These are phyloP conservation scores for Ypsolopha scabrella DNA, from an alignment of 2,888 invertebrate genomes.

Conservation along the genomic window DNA sequence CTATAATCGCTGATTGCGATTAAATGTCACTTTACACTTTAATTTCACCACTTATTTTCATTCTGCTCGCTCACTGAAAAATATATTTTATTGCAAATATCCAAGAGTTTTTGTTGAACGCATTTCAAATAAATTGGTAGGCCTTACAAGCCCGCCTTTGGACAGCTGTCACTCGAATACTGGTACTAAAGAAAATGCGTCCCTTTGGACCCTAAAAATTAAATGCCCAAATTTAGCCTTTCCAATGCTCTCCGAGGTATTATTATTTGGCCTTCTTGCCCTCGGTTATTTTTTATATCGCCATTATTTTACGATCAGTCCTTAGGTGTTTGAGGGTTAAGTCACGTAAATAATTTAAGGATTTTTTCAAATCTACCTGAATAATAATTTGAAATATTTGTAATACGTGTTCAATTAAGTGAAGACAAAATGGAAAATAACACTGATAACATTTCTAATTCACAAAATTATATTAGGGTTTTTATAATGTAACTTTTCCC, in stretches of 20 bases:
- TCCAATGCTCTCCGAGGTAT: neutral
- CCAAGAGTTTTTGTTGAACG: no score
- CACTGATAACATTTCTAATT: no score
- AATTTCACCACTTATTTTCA: neutral
- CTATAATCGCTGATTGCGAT: conserved; percentile 7
- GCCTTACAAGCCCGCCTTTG: neutral
- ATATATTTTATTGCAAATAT: neutral
- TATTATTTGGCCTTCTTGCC: neutral
- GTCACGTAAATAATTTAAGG: neutral
- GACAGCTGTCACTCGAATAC: conserved; percentile 6
- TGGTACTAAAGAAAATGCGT: conserved; percentile 4
- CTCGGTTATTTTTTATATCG: neutral
- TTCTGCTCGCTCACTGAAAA: neutral
- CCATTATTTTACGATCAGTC: neutral
- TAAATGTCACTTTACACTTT: conserved; percentile 18
- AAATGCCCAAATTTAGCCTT: conserved; percentile 1
- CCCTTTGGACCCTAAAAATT: conserved; percentile 1
- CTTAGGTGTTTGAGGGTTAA: neutral
- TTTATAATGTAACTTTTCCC: no score
- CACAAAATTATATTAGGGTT: no score
- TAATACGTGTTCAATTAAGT: no score
- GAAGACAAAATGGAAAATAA: no score
- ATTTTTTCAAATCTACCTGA: neutral
- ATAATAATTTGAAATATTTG: neutral
- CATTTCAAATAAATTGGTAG: neutral